phyloP scores from a whole-genome alignment of 1,140 invertebrate species.

The Elysia chlorotica region DNA sequence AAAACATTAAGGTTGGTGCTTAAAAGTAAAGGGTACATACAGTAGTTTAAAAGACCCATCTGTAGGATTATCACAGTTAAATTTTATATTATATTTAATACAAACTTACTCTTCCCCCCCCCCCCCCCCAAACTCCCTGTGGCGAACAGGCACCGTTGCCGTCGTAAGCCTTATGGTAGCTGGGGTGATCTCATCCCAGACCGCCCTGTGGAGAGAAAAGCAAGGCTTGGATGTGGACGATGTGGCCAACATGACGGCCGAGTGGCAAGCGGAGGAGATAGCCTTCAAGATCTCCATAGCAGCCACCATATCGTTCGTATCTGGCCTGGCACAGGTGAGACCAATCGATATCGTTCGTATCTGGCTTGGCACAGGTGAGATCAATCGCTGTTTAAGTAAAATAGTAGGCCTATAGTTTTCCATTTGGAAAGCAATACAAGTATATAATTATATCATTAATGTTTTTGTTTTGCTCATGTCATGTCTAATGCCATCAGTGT shows the following conservation, averaged over 20 bases:
- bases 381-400: not conserved
- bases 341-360: too few relatives aligned
- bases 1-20: too few relatives aligned
- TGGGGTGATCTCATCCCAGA: conserved; percentile 40
- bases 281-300: conserved; percentile 42
- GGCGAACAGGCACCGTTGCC: conserved; percentile 53
- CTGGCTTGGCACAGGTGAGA: too few relatives aligned
- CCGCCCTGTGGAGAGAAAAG: conserved; percentile 7
- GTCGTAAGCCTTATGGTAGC: conserved; percentile 53
- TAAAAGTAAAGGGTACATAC: too few relatives aligned
- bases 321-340: conserved; percentile 45
- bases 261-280: conserved; percentile 10
- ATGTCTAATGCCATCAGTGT: not conserved
- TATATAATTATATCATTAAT: not conserved
- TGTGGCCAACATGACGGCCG: not conserved
- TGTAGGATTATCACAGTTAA: too few relatives aligned
- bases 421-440: not conserved
- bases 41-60: too few relatives aligned
- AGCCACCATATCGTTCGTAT: conserved; percentile 40
- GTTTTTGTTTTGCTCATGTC: not conserved
- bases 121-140: too few relatives aligned
- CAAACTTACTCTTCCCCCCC: too few relatives aligned
- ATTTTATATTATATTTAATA: too few relatives aligned
- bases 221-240: not conserved
- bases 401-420: not conserved